Conservation (phyloP, 2,113 vertebrate genomes). For the Petaurus breviceps region DNA sequence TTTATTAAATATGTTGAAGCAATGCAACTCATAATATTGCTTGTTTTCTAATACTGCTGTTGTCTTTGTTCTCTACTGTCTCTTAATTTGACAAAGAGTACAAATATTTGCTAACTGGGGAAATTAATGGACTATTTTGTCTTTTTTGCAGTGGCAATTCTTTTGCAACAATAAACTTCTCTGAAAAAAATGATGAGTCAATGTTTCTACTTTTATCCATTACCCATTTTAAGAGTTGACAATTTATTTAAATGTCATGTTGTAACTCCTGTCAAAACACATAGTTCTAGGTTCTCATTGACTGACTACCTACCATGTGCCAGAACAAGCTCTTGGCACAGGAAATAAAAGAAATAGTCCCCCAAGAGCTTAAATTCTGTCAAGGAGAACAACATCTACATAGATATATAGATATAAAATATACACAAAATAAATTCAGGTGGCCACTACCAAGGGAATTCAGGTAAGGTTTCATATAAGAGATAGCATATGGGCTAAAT, state of each 20-base stretch:
- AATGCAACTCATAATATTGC: not conserved
- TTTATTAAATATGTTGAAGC: not conserved
- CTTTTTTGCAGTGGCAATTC: not conserved
- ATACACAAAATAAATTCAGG: not conserved
- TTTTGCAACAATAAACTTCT: not conserved
- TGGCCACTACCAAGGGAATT: not conserved
- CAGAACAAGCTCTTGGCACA: not conserved
- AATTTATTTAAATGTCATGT: not conserved
- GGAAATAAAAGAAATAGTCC: not conserved
- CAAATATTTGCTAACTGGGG: not conserved
- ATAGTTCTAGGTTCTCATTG: not conserved
- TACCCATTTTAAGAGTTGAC: not conserved
- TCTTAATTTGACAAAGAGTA: not conserved
- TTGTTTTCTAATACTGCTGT: not conserved
- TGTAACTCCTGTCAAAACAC: not conserved
- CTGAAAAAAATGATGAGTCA: not conserved
- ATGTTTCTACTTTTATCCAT: not conserved
- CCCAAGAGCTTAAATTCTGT: not conserved
- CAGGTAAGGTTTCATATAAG: not conserved
- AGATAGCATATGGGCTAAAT: not conserved
- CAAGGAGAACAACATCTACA: not conserved
- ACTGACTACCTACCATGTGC: not conserved
- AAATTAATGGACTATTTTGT: not conserved
- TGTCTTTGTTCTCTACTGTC: not conserved
- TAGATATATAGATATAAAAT: not conserved